phyloP scores from a whole-genome alignment of 2,888 invertebrate genomes.

The Deroplatys truncata region DNA sequence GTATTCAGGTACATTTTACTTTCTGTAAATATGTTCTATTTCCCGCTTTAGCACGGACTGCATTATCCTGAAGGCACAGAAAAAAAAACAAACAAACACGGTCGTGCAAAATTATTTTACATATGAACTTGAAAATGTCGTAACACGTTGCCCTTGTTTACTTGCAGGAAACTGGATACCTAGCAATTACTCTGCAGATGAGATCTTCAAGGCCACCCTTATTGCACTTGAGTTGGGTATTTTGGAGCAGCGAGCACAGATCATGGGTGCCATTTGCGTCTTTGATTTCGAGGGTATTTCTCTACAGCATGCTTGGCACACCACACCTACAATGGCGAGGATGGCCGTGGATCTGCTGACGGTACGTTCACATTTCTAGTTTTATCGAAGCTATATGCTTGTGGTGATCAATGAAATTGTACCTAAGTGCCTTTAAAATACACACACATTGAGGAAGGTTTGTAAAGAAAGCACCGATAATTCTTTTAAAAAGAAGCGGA shows the following conservation, averaged over 20 bases:
- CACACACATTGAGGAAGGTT: too few relatives aligned
- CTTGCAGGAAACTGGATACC: constrained; percentile 71
- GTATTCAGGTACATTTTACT: too few relatives aligned
- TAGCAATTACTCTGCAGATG: constrained; percentile 58
- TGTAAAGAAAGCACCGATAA: background rate
- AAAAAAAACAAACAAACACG: too few relatives aligned
- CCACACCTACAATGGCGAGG: constrained; percentile 66
- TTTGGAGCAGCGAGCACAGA: constrained; percentile 69
- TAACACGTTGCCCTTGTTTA: background rate
- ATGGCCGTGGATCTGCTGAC: constrained; percentile 66
- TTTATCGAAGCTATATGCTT: too few relatives aligned
- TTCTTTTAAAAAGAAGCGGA: constrained; percentile 43
- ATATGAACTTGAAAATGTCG: too few relatives aligned
- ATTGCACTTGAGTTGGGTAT: constrained; percentile 68
- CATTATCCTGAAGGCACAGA: too few relatives aligned
- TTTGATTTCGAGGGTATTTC: constrained; percentile 70
- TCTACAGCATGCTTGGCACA: constrained; percentile 66
- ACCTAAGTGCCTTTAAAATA: too few relatives aligned
- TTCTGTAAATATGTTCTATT: too few relatives aligned
- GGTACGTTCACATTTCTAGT: constrained; percentile 50
- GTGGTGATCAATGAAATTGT: background rate
- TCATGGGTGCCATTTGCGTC: constrained; percentile 70
- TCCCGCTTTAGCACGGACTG: too few relatives aligned
- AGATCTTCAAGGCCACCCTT: constrained; percentile 68
- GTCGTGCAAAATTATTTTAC: too few relatives aligned